Conservation (phyloP, 2,888 invertebrate genomes). For the Pseudococcus viburni region DNA sequence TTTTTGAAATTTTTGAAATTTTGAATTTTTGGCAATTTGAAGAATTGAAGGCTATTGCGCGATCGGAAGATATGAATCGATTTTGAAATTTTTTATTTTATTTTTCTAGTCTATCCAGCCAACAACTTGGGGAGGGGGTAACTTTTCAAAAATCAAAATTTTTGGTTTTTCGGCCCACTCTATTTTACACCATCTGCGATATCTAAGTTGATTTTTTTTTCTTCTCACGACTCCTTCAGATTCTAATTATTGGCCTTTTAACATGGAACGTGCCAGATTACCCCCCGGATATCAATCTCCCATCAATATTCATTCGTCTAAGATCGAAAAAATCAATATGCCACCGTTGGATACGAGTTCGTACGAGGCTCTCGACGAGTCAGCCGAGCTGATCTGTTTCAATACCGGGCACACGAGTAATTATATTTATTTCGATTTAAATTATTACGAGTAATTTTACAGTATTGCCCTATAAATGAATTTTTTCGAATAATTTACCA, state of each 20-base stretch:
- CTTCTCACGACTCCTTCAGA: not conserved
- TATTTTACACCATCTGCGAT: no score
- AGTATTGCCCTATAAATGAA: not conserved
- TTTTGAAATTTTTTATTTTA: no score
- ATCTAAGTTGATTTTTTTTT: not conserved
- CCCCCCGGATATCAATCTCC: constrained; percentile 28
- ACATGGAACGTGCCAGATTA: constrained; percentile 35
- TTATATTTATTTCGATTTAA: not conserved
- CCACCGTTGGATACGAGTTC: not conserved
- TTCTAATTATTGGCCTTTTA: constrained; percentile 36
- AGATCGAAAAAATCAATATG: not conserved
- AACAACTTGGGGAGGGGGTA: no score
- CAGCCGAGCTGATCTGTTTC: not conserved
- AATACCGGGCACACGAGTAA: constrained; percentile 25
- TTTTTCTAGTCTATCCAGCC: no score
- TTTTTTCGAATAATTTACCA: not conserved
- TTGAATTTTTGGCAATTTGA: no score
- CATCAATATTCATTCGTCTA: not conserved
- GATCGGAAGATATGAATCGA: no score
- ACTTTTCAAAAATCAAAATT: no score
- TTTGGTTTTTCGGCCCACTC: no score
- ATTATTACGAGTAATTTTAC: not conserved
- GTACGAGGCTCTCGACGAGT: not conserved
- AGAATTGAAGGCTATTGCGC: no score
- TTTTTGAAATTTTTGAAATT: no score